Evolutionary conservation across 2,888 invertebrate species (phyloP).

Genomic region (Amphimallon solstitiale): DNA sequence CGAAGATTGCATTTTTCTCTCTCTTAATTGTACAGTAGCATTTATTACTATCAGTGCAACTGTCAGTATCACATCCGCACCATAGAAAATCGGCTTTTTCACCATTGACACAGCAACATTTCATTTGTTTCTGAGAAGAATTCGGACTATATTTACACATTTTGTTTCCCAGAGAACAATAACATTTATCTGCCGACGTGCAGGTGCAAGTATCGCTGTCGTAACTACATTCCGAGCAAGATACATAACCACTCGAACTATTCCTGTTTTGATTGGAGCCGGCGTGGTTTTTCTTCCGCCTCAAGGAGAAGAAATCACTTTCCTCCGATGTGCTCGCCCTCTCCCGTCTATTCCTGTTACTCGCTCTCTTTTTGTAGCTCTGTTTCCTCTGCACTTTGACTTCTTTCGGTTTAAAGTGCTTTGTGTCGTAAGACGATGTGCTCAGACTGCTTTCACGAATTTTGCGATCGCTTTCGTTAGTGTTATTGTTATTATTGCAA

Average conservation of each 20-base stretch:
- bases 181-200: conserved; percentile 82
- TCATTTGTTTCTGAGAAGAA: conserved; percentile 59
- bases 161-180: conserved; percentile 78
- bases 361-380: conserved; percentile 54
- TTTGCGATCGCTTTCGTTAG: conserved; percentile 44
- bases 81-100: conserved; percentile 65
- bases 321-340: conserved; percentile 63
- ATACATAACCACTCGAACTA: conserved; percentile 76
- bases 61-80: conserved; percentile 87
- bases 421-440: conserved; percentile 71
- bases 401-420: conserved; percentile 71
- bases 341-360: conserved; percentile 41
- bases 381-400: conserved; percentile 52
- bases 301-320: conserved; percentile 63
- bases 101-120: conserved; percentile 74
- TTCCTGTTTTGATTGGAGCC: conserved; percentile 56
- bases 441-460: conserved; percentile 70
- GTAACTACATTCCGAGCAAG: conserved; percentile 87
- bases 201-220: conserved; percentile 87
- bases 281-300: conserved; percentile 50
- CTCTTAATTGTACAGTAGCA: conserved; percentile 76
- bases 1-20: conserved; percentile 59
- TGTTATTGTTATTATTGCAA: conserved; percentile 44
- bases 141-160: conserved; percentile 51
- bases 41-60: conserved; percentile 87